These are phyloP conservation scores for Turnix velox DNA, from an alignment of 2,113 vertebrate genomes.

Conservation along the genomic window DNA sequence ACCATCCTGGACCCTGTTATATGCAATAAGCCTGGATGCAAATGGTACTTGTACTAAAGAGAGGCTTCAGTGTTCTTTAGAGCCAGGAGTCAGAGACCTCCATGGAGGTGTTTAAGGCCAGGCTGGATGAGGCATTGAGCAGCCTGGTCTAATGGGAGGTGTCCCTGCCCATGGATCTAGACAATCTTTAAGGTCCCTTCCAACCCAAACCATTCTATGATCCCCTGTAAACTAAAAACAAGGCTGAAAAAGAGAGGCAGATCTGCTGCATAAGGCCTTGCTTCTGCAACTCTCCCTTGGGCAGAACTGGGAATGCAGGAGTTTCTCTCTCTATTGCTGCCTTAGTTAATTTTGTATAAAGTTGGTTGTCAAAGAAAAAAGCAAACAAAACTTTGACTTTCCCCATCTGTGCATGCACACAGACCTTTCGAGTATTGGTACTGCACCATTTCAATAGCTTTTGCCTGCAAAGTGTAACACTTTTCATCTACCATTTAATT, in stretches of 20 bases:
- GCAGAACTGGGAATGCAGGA: background rate
- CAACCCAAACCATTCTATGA: too few relatives aligned
- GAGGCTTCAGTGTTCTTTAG: too few relatives aligned
- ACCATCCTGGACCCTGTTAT: too few relatives aligned
- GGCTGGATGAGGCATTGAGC: too few relatives aligned
- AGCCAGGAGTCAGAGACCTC: too few relatives aligned
- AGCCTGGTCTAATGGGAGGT: too few relatives aligned
- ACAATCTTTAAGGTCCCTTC: too few relatives aligned
- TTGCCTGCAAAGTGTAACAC: background rate
- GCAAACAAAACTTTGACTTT: background rate
- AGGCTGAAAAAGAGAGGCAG: background rate
- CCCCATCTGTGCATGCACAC: background rate
- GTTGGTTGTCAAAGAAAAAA: background rate
- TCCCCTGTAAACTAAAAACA: background rate
- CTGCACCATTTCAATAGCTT: background rate
- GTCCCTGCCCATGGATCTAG: too few relatives aligned
- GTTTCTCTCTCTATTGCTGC: background rate
- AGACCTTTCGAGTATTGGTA: background rate
- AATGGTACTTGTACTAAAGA: too few relatives aligned
- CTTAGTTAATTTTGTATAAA: slow-evolving; percentile 14
- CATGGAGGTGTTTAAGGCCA: too few relatives aligned
- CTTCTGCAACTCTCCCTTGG: background rate
- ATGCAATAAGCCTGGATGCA: too few relatives aligned
- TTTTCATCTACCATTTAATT: slow-evolving; percentile 62
- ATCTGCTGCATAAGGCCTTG: background rate